Evolutionary conservation across 2,888 invertebrate species (phyloP).

Genomic region (Leucophora obtusa): DNA sequence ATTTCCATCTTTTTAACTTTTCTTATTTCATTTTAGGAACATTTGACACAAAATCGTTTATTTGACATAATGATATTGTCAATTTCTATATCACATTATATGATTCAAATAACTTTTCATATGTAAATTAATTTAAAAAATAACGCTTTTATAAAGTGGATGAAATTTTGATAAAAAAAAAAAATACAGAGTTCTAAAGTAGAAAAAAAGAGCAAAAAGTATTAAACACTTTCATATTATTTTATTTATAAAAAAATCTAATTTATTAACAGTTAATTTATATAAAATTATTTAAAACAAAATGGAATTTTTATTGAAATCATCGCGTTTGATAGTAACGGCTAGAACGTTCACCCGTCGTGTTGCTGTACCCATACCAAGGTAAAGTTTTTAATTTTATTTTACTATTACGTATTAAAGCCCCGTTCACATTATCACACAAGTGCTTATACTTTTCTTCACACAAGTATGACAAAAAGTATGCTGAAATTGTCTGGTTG

Average conservation of each 20-base stretch:
- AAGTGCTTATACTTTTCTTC: too few relatives aligned
- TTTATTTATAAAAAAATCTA: background rate
- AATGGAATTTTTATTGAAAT: conserved; percentile 78
- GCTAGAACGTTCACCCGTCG: conserved; percentile 77
- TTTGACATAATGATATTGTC: conserved; percentile 77
- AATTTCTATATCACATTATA: conserved; percentile 70
- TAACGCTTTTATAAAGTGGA: conserved; percentile 30
- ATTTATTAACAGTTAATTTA: conserved; percentile 1
- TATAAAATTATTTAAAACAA: conserved; percentile 48
- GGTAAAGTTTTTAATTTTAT: conserved; percentile 71
- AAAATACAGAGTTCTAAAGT: background rate
- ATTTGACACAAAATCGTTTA: conserved; percentile 74
- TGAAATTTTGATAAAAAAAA: background rate
- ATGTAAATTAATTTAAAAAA: conserved; percentile 40
- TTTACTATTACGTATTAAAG: background rate
- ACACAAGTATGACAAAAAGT: too few relatives aligned
- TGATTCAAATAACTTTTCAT: conserved; percentile 49
- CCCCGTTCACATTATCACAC: too few relatives aligned
- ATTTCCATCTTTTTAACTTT: conserved; percentile 10
- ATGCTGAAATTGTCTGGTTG: too few relatives aligned
- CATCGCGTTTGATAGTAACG: conserved; percentile 76
- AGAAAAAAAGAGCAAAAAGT: conserved; percentile 2
- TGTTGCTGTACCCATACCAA: conserved; percentile 78
- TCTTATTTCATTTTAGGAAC: conserved; percentile 73
- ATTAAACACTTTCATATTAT: conserved; percentile 16